These are phyloP conservation scores for Germaria angustata DNA, from an alignment of 2,888 invertebrate species.

Conservation along the genomic window DNA sequence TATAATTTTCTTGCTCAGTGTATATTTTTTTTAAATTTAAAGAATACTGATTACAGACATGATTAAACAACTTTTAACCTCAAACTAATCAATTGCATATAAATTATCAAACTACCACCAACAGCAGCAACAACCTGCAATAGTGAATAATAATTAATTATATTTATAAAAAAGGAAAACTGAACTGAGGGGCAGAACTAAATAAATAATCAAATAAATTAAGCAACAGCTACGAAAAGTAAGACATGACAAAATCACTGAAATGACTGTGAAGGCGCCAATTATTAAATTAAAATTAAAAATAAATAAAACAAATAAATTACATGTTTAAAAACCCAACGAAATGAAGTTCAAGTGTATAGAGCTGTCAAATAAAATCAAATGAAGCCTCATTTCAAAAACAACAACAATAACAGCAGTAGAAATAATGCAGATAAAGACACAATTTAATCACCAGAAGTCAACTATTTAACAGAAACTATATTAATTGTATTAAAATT, in stretches of 20 bases:
- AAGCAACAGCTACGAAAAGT: not conserved
- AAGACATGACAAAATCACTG: slow-evolving; percentile 33
- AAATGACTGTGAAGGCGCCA: slow-evolving; percentile 48
- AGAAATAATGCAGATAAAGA: slow-evolving; percentile 42
- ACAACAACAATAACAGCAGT: not conserved
- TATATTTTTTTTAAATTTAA: not conserved
- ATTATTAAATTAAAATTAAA: slow-evolving; percentile 26
- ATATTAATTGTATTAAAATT: not conserved
- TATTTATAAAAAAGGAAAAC: not conserved
- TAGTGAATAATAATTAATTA: slow-evolving; percentile 21
- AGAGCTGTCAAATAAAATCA: slow-evolving; percentile 25
- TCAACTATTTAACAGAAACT: not conserved
- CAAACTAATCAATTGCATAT: slow-evolving; percentile 6
- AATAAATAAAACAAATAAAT: not conserved
- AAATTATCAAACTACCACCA: slow-evolving; percentile 15
- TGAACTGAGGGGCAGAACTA: not conserved
- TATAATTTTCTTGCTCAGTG: not conserved
- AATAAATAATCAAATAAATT: slow-evolving; percentile 14
- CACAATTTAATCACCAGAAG: not conserved
- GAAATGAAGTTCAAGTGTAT: slow-evolving; percentile 39
- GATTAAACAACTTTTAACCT: slow-evolving; percentile 43
- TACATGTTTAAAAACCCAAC: not conserved
- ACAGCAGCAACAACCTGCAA: not conserved
- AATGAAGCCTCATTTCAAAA: slow-evolving; percentile 32
- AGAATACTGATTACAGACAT: slow-evolving; percentile 34